A percentile compares a stretch with the other conserved stretches of the same genome.
These are phyloP conservation scores for Threskiornis aethiopicus DNA, from an alignment of 2,797 vertebrate species.

Conservation along the genomic window DNA sequence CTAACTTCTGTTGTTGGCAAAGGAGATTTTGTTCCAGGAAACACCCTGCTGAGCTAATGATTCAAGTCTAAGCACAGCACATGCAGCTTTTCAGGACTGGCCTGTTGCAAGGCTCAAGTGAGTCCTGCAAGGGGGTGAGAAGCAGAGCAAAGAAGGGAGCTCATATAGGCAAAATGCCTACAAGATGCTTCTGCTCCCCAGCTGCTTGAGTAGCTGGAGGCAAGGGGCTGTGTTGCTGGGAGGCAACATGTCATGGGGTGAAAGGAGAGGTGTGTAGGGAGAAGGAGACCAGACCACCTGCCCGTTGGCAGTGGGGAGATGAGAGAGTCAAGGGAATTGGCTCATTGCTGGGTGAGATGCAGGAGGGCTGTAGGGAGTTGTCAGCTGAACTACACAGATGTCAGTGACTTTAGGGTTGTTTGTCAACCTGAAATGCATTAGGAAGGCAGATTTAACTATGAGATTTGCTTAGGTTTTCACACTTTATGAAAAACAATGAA, in stretches of 20 bases:
- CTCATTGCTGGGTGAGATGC: background rate
- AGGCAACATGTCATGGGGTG: fast-evolving
- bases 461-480: background rate
- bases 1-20: background rate
- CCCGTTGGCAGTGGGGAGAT: fast-evolving
- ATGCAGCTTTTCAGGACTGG: background rate
- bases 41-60: background rate
- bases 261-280: background rate
- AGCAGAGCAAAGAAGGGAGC: background rate
- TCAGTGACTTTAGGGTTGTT: background rate
- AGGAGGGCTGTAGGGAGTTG: background rate
- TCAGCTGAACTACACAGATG: background rate
- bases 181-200: background rate
- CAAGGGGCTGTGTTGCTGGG: background rate
- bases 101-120: background rate
- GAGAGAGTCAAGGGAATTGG: background rate
- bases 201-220: background rate
- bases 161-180: fast-evolving
- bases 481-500: background rate
- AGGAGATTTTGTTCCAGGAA: background rate
- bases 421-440: background rate
- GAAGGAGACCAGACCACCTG: background rate
- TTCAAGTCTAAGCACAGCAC: background rate
- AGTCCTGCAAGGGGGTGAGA: background rate
- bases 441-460: background rate